phyloP scores from a whole-genome alignment of 2,113 vertebrate genomes.

The Sylvia atricapilla region DNA sequence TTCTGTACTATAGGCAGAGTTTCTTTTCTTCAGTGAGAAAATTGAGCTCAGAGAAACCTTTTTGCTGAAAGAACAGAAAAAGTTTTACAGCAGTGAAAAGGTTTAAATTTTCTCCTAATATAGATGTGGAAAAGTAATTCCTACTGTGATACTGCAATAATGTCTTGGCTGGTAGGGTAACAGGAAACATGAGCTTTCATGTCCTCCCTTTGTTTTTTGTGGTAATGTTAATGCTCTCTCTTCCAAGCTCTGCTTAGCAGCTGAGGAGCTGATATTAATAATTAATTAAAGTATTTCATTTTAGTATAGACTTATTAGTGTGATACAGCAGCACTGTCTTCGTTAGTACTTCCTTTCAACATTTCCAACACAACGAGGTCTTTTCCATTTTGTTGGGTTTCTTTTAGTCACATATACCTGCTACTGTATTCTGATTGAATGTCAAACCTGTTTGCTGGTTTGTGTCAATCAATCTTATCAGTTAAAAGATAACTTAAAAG shows the following conservation, averaged over 20 bases:
- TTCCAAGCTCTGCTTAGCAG: not conserved
- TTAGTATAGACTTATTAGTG: not conserved
- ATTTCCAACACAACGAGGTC: not conserved
- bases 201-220: not conserved
- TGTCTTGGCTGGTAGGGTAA: not conserved
- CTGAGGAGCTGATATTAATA: not conserved
- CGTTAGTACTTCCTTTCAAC: not conserved
- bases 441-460: not conserved
- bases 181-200: not conserved
- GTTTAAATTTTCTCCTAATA: not conserved
- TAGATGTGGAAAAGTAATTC: not conserved
- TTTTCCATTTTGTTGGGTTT: not conserved
- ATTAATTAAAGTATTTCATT: not conserved
- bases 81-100: not conserved
- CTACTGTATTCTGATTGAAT: not conserved
- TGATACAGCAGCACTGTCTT: not conserved
- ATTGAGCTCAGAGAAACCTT: fast-evolving
- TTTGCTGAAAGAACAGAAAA: not conserved
- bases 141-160: not conserved
- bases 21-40: not conserved
- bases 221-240: not conserved
- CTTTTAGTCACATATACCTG: not conserved
- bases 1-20: not conserved
- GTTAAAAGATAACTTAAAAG: not conserved
- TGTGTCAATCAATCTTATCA: not conserved